Evolutionary conservation across 2,797 vertebrate species (phyloP).

Genomic region (Diplodus puntazzo): DNA sequence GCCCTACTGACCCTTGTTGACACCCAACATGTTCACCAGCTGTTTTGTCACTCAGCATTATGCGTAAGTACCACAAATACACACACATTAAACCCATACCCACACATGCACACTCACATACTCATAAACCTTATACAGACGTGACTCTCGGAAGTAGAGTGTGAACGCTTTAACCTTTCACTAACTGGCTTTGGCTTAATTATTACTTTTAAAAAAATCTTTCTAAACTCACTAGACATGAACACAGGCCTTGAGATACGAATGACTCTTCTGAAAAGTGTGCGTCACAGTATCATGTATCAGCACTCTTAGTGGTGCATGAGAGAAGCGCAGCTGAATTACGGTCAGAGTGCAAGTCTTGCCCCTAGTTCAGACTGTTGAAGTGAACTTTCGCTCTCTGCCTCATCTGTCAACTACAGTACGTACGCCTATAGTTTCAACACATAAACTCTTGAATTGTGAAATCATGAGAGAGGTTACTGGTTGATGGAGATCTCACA

Average conservation of each 20-base stretch:
- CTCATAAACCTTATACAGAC: constrained; percentile 1
- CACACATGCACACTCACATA: background rate
- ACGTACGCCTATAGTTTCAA: constrained; percentile 2
- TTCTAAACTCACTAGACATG: background rate
- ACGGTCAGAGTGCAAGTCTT: background rate
- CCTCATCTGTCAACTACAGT: constrained; percentile 7
- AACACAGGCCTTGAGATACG: constrained; percentile 18
- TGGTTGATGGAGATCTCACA: background rate
- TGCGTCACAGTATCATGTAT: constrained; percentile 21
- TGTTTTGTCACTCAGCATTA: constrained; percentile 55
- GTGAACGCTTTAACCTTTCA: constrained; percentile 22
- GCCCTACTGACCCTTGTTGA: constrained; percentile 26
- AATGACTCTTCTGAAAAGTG: constrained; percentile 19
- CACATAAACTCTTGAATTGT: background rate
- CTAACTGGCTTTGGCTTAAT: constrained; percentile 8
- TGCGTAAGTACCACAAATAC: constrained; percentile 23
- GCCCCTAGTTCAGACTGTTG: background rate
- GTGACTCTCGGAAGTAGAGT: background rate
- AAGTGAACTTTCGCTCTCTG: background rate
- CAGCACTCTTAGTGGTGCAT: background rate
- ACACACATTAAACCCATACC: constrained; percentile 4
- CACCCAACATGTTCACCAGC: constrained; percentile 48
- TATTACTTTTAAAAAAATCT: background rate
- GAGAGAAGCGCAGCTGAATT: background rate
- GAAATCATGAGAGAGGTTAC: background rate